These are phyloP conservation scores for Dermatemys mawii DNA, from an alignment of 2,113 vertebrate species.

Conservation along the genomic window DNA sequence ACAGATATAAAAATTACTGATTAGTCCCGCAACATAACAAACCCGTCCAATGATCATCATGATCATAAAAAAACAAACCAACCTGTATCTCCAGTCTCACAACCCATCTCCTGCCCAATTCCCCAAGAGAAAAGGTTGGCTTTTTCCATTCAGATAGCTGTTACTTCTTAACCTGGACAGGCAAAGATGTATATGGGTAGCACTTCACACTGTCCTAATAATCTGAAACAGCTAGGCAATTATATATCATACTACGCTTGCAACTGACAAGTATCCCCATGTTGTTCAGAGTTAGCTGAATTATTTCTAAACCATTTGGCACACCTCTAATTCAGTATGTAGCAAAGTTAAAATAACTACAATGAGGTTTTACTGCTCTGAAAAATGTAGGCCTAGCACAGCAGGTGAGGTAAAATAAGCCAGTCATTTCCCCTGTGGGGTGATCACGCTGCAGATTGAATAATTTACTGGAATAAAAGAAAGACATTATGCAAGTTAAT, in stretches of 20 bases:
- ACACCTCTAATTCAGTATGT: background rate
- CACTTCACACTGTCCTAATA: background rate
- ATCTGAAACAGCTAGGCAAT: background rate
- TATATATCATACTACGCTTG: background rate
- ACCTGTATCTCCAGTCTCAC: background rate
- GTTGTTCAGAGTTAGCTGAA: background rate
- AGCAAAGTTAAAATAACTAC: background rate
- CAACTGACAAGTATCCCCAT: background rate
- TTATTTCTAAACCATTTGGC: background rate
- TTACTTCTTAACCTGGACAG: background rate
- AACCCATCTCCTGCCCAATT: background rate
- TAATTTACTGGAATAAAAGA: background rate
- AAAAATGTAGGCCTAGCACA: background rate
- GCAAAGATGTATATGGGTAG: background rate
- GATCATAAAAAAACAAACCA: background rate
- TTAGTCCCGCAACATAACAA: background rate
- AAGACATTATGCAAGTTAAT: background rate
- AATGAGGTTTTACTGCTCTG: background rate
- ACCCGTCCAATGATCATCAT: background rate
- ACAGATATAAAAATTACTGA: background rate
- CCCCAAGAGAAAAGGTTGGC: background rate
- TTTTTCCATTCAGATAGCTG: background rate
- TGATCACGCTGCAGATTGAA: background rate
- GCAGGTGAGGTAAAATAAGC: background rate
- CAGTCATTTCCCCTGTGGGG: background rate